Evolutionary conservation across 2,888 invertebrate species (phyloP), one percentile per base, ranked within the genome.

Genomic region (Anorthoa munda): DNA sequence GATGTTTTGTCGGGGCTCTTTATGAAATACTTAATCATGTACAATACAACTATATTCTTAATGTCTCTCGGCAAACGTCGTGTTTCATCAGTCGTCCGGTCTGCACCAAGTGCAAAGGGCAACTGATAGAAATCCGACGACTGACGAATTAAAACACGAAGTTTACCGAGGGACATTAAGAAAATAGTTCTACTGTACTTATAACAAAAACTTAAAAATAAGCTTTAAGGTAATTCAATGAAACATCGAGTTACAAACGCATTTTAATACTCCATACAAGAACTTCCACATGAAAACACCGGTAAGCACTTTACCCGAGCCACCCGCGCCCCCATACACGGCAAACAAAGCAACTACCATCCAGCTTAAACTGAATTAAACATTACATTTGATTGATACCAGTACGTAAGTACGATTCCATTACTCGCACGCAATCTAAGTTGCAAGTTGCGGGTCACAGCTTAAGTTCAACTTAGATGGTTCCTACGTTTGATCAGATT

Each of bases 341-440:
- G 48, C 65, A 68, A 64, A 77, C 74, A 63, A 39, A 50, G 59
- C 11, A 65, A 48, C 82, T 39, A 63, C 55, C 63, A 65, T 65
- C 48, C 63, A 76, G 75, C 83, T 79, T 83, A 63, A 75, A 82
- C 77, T 83, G 84, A 84, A 84, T 86, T 84, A 83, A 83, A 86
- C 81, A 84, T 83, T 72, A 85, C 72, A 76, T 74, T 75, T 81
- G 81, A 81, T 81, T 78, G 82, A 82, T 82, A 82, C 76, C 55
- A 66, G 79, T 72, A 61, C 70, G 79, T 72, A 70, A 81, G 65
- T 75, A 81, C 82, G 72, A 73, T 77, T 82, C 85, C 80, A 85
- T 82, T 85, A 84, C 78, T 66, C 66, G 77, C 72, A 83, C 75
- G 84, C 85, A 85, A 85, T 85, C 84, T 85, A 85, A 85, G 83